Evolutionary conservation across 2,113 vertebrate genomes (phyloP).

Genomic region (Recurvirostra avosetta): DNA sequence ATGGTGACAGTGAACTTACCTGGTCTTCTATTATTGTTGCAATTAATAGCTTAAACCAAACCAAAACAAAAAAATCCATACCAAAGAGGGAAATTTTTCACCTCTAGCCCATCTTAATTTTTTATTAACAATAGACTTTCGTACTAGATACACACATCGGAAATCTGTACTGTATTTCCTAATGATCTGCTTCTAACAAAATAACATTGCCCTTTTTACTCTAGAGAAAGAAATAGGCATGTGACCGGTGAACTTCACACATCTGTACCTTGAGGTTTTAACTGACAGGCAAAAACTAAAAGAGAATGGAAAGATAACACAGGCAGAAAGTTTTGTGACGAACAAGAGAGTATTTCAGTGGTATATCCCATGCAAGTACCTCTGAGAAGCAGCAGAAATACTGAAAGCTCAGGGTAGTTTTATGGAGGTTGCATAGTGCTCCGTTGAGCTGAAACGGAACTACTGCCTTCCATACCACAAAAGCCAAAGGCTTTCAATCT

Average conservation of each 20-base stretch:
- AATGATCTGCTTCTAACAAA: background rate
- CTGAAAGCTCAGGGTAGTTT: background rate
- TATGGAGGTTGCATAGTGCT: conserved; percentile 9
- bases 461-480: background rate
- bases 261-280: background rate
- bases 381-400: background rate
- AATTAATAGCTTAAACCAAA: background rate
- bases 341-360: background rate
- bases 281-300: background rate
- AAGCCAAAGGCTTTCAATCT: conserved; percentile 53
- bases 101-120: background rate
- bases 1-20: background rate
- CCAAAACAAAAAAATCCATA: background rate
- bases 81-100: background rate
- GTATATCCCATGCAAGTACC: background rate
- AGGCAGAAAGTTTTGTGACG: background rate
- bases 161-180: background rate
- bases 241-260: background rate
- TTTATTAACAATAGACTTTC: background rate
- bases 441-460: conserved; percentile 18
- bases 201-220: background rate
- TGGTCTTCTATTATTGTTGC: background rate
- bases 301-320: background rate
- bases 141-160: background rate
- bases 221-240: background rate